Conservation (phyloP, 2,888 invertebrate species). For the Meta bourneti region DNA sequence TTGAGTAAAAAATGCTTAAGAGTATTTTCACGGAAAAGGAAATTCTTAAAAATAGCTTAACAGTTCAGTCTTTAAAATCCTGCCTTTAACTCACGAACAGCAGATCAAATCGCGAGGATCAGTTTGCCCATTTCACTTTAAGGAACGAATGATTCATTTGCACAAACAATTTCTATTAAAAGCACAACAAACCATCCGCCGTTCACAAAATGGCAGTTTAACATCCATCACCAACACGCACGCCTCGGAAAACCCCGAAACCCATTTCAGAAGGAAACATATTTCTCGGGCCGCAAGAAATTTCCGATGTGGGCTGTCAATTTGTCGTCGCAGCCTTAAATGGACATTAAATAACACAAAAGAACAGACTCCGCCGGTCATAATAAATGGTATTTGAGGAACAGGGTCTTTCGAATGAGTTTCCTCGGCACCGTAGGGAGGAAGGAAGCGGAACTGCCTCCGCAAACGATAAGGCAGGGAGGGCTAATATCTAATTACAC, state of each 20-base stretch:
- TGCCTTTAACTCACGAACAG: no score
- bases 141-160: neutral
- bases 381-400: neutral
- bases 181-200: neutral
- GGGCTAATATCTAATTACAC: neutral
- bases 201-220: neutral
- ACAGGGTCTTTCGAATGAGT: neutral
- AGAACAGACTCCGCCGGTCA: neutral
- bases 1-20: no score
- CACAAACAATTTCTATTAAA: neutral
- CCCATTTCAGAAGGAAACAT: neutral
- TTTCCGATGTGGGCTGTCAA: conserved; percentile 17
- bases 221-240: neutral
- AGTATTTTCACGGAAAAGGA: no score
- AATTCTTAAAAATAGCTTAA: no score
- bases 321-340: neutral
- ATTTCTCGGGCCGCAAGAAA: conserved; percentile 18
- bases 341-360: neutral
- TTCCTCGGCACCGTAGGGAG: neutral
- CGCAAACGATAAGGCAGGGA: neutral
- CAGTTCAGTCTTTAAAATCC: no score
- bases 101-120: no score
- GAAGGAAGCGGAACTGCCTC: neutral
- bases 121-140: neutral
- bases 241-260: neutral